These are phyloP conservation scores for Osmerus mordax DNA, from an alignment of 2,113 vertebrate genomes.

Conservation along the genomic window DNA sequence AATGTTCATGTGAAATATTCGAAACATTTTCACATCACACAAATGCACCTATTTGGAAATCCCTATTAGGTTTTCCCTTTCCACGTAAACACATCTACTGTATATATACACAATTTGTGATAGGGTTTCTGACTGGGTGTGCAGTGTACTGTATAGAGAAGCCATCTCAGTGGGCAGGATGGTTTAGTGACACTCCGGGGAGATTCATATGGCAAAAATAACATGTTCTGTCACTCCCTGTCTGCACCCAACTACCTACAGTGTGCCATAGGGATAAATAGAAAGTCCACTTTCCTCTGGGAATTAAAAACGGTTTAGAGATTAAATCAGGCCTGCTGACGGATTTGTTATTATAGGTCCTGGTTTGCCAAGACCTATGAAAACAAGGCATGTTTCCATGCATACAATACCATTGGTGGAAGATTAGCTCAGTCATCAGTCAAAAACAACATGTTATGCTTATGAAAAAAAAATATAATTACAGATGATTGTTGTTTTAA, in stretches of 20 bases:
- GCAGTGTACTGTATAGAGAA: background rate
- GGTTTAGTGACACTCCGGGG: conserved; percentile 1
- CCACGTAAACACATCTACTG: no score
- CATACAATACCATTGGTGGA: conserved; percentile 25
- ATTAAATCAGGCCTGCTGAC: conserved; percentile 55
- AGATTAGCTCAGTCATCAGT: conserved; percentile 53
- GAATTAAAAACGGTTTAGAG: conserved; percentile 28
- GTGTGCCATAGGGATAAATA: conserved; percentile 43
- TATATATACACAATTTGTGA: no score
- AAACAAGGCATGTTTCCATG: conserved; percentile 51
- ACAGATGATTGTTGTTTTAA: no score
- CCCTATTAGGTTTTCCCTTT: no score
- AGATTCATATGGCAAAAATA: conserved; percentile 32
- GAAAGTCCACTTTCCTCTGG: conserved; percentile 28
- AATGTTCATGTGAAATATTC: no score
- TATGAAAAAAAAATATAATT: no score
- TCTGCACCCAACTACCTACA: conserved; percentile 31
- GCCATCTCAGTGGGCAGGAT: background rate
- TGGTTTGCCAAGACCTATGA: conserved; percentile 50
- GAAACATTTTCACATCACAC: no score
- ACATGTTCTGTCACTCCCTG: conserved; percentile 33
- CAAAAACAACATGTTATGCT: background rate
- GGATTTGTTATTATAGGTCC: conserved; percentile 43
- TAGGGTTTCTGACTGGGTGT: background rate
- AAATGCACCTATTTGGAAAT: no score